phyloP scores from a whole-genome alignment of 2,113 vertebrate species.

The Circaetus cinerascens region DNA sequence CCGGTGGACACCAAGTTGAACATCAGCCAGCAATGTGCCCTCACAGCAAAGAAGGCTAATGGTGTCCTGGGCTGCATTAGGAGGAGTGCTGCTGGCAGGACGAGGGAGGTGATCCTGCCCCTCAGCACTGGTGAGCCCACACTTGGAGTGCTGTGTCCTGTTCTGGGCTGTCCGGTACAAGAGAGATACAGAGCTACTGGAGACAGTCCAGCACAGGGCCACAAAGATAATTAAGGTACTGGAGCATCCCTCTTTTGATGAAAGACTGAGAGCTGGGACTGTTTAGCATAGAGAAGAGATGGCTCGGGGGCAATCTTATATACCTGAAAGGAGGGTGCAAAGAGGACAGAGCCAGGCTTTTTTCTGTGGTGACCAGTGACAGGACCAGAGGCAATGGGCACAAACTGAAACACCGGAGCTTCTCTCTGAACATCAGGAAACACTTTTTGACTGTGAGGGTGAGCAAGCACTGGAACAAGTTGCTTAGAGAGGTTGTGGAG shows the following conservation, averaged over 20 bases:
- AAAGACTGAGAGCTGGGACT: not conserved
- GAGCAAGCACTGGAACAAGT: too few species aligned
- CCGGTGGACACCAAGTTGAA: not conserved
- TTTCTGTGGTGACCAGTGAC: too few species aligned
- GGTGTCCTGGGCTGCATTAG: not conserved
- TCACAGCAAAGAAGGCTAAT: not conserved
- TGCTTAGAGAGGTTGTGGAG: not conserved
- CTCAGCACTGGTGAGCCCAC: not conserved
- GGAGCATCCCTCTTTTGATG: not conserved
- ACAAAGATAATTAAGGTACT: not conserved
- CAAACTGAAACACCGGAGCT: too few species aligned
- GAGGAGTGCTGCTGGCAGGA: not conserved
- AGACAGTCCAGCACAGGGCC: not conserved
- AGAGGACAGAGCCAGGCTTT: too few species aligned
- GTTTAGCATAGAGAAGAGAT: not conserved
- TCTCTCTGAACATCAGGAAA: too few species aligned
- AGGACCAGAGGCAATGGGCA: too few species aligned
- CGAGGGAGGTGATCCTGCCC: not conserved
- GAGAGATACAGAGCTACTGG: not conserved
- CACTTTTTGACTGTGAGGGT: too few species aligned
- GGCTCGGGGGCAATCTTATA: rapidly evolving
- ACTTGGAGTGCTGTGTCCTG: not conserved
- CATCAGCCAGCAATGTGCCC: not conserved
- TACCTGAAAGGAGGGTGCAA: not conserved
- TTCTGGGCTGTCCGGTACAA: not conserved